Evolutionary conservation across 2,113 vertebrate genomes (phyloP).

Genomic region (Pedetes capensis): DNA sequence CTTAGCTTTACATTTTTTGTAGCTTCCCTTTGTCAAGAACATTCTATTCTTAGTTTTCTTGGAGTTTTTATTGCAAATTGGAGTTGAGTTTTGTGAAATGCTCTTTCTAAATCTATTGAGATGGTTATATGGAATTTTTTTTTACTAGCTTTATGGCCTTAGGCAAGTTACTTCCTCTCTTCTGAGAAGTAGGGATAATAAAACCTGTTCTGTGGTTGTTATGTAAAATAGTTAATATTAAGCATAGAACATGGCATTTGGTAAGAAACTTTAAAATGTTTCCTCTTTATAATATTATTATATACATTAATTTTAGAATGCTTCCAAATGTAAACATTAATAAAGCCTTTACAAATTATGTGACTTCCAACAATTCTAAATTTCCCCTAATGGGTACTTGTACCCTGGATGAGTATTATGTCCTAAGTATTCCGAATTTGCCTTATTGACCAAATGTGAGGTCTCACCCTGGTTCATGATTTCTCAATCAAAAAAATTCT

Average conservation of each 20-base stretch:
- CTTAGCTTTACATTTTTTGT: neutral
- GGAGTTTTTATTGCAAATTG: neutral
- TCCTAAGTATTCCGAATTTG: constrained; percentile 12
- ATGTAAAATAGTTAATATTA: neutral
- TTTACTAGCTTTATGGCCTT: neutral
- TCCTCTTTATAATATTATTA: neutral
- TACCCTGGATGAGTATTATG: neutral
- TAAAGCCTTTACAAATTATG: constrained; percentile 14
- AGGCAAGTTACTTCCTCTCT: neutral
- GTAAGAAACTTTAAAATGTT: constrained; percentile 15
- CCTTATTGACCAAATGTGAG: neutral
- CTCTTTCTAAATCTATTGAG: neutral
- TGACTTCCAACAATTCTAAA: neutral
- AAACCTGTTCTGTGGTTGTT: neutral
- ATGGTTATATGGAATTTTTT: neutral
- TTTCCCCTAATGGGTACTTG: neutral
- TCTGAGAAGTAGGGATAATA: neutral
- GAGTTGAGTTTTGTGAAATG: constrained; percentile 9
- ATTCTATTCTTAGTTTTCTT: neutral
- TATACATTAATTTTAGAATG: neutral
- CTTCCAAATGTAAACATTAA: neutral
- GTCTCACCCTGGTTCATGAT: constrained; percentile 11
- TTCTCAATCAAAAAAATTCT: constrained; percentile 31
- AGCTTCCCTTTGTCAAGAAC: neutral
- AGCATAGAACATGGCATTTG: neutral